Base-by-base conservation (phyloP, 2,888 invertebrate genomes). In the Belgica antarctica region DNA sequence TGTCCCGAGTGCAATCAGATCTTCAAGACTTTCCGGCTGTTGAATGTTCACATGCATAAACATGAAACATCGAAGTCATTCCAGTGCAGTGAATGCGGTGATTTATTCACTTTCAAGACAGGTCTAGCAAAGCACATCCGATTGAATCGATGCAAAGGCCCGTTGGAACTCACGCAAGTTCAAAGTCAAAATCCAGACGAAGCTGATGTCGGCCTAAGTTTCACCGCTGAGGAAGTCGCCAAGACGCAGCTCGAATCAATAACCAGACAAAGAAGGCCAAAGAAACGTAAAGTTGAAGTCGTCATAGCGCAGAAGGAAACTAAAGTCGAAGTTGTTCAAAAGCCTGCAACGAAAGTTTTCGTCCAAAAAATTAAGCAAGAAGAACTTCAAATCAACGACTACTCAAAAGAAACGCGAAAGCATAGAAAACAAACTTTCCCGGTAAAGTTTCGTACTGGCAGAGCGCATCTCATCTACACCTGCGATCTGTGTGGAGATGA, bases 61-160 rank as follows among this genome's bases (percentile, higher is more conserved):
- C 68, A 68, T 22, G n/a, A 62, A 8, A 46, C 47, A 17, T 17
- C 31, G 15, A 57, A 52, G 19, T 27, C 28, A 12, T 34, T 57
- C 25, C 28, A 34, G 22, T 68, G 68, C 22, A 47, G 31, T n/a
- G 7, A 31, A 2, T 68, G 68, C n/a, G 46, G 46, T 8, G 57
- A 68, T 17, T 31, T 10, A 8, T 68, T 68, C 7, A 57, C 57
- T 8, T 68, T 57, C 19, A 68, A 57, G 47, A 57, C 25, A 31
- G 68, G 68, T 7, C 19, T 68, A 22, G 27, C 15, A 8, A 68
- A 68, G 15, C 68, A 68, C 8, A 22, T 22, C 7, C 57, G 68
- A 31, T 34, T 52, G 5, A 68, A 68, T 57, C 28, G 68, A 10
- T 68, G 68, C 17, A 68, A 68, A 68, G 68, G 68, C 2, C 65